Conservation (phyloP, 2,113 vertebrate genomes). For the Noturus placidus region DNA sequence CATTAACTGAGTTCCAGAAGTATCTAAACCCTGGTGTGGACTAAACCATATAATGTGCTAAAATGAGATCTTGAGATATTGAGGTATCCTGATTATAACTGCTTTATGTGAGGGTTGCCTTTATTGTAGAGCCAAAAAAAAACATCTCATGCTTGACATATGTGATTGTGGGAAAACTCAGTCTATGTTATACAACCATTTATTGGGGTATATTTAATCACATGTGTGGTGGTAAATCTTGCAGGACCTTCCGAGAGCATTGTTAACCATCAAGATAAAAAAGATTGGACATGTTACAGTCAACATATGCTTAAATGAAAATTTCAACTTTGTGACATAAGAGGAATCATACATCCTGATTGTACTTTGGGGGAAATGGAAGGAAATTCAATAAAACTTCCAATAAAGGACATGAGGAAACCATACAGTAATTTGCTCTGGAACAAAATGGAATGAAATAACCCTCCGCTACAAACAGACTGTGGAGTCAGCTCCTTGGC, state of each 20-base stretch:
- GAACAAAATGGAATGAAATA: slow-evolving; percentile 14
- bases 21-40: neutral
- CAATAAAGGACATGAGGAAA: slow-evolving; percentile 21
- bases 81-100: neutral
- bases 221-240: neutral
- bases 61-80: neutral
- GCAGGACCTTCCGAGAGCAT: neutral
- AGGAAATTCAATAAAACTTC: slow-evolving; percentile 25
- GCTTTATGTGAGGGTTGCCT: neutral
- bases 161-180: neutral
- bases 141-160: neutral
- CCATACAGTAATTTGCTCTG: slow-evolving; percentile 37
- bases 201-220: neutral
- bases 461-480: slow-evolving; percentile 37
- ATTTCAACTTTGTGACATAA: slow-evolving; percentile 8
- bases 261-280: slow-evolving; percentile 13
- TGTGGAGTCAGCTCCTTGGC: slow-evolving; percentile 55
- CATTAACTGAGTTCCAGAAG: too few species aligned
- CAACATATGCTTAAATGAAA: neutral
- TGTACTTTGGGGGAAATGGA: neutral
- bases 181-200: neutral
- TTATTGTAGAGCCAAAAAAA: neutral
- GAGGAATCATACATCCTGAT: slow-evolving; percentile 5
- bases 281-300: neutral
- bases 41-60: neutral